Conservation (phyloP, 1,140 invertebrate genomes). For the Microplitis demolitor region DNA sequence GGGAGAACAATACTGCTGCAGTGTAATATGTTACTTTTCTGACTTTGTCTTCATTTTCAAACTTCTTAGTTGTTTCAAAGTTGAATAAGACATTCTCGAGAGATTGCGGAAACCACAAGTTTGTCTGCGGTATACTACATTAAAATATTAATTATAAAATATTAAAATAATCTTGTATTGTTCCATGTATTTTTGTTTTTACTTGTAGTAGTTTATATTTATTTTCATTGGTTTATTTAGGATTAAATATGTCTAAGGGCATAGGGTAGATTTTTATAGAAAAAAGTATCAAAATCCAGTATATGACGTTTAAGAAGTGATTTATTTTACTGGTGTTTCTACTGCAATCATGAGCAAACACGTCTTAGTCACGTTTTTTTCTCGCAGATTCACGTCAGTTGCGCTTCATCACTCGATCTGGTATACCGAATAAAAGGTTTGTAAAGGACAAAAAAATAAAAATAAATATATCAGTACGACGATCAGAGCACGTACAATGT, state of each 20-base stretch:
- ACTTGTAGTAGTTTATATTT: no score
- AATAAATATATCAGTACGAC: neutral
- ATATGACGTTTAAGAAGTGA: neutral
- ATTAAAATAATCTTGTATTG: no score
- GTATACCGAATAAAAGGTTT: neutral
- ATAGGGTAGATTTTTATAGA: slow-evolving; percentile 5
- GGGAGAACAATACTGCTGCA: slow-evolving; percentile 24
- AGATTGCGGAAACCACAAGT: neutral
- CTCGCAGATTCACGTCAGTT: neutral
- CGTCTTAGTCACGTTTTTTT: slow-evolving; percentile 17
- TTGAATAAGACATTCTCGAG: neutral
- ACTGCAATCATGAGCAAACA: slow-evolving; percentile 16
- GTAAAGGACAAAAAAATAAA: neutral
- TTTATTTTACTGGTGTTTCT: slow-evolving; percentile 8
- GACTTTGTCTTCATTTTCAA: slow-evolving; percentile 27
- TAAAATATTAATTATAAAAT: no score
- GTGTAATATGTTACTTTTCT: slow-evolving; percentile 27
- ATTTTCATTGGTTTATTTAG: slow-evolving; percentile 26
- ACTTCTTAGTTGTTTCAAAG: slow-evolving; percentile 1
- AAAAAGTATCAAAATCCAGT: neutral
- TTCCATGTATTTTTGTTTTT: neutral
- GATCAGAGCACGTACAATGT: neutral
- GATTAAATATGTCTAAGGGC: neutral
- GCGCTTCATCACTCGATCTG: neutral
- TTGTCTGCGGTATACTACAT: neutral